Evolutionary conservation across 2,888 invertebrate genomes (phyloP), one percentile per base, ranked within the genome.

Genomic region (Mechanitis messenoides): DNA sequence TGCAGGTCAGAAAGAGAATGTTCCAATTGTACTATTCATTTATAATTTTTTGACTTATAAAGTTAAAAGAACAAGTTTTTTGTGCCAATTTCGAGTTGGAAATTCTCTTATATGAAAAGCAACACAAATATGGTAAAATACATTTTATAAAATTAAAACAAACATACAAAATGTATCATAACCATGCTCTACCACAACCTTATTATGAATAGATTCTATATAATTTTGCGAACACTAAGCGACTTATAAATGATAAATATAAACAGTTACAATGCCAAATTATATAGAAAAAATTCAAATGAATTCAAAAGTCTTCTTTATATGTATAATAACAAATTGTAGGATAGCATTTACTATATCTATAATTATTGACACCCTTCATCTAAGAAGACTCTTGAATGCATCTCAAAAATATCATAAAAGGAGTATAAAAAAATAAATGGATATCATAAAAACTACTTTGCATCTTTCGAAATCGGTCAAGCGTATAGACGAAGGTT

Each of bases 81-180:
- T 3, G 6, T 12, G 53, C n/a, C 28, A n/a, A 9, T 58, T n/a
- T 53, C 53, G 28, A 31, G n/a, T 58, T 58, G 58, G 33, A 58
- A 58, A 58, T n/a, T 45, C 58, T 53, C 58, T 53, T 53, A 28
- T 9, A 58, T 58, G 58, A 53, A 45, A 58, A 58, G 58, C 58
- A 33, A 50, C 28, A 58, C 50, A 53, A 31, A 50, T 20, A 35
- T 20, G n/a, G 47, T 31, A 33, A 35, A 47, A 57, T 57, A 56
- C 56, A 56, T 56, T 56, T 56, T 46, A 33, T 54, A 31, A 56
- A 46, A 4, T 5, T 33, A 46, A 58, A 58, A 7, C 3, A 12
- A 12, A 35, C 12, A 12, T 9, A 53, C 53, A 53, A 58, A 53
- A 53, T 58, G 53, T 53, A 58, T 53, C 45, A 12, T 12, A 31